Conservation (phyloP, 64 coral and sea anemone genomes). For the Actinia tenebrosa region DNA sequence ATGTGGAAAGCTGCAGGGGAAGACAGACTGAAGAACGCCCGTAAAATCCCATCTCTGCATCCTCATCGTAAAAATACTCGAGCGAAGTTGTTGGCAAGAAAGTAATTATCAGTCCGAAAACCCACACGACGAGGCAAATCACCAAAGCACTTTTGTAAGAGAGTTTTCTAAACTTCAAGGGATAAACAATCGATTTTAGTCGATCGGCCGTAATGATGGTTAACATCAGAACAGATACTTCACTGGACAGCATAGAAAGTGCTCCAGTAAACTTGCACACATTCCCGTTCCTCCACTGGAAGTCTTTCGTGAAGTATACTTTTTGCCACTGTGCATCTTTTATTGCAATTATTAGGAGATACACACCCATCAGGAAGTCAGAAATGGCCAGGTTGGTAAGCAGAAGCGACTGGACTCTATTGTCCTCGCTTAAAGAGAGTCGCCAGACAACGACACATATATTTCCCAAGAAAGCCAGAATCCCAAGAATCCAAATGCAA, state of each 20-base stretch:
- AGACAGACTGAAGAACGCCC: constrained; percentile 56
- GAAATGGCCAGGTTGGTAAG: constrained; percentile 52
- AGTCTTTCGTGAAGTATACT: constrained; percentile 55
- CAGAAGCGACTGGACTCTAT: constrained; percentile 38
- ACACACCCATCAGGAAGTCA: constrained; percentile 57
- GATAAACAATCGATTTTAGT: constrained; percentile 45
- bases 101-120: constrained; percentile 28
- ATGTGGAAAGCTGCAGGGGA: constrained; percentile 48
- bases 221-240: constrained; percentile 46
- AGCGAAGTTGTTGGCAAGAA: constrained; percentile 20
- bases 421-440: constrained; percentile 26
- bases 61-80: constrained; percentile 36
- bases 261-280: constrained; percentile 36
- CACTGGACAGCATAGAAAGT: constrained; percentile 49
- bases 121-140: background rate
- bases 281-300: constrained; percentile 25
- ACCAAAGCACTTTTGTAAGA: background rate
- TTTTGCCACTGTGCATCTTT: constrained; percentile 58
- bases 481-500: constrained; percentile 60
- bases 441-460: constrained; percentile 27
- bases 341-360: constrained; percentile 51
- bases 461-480: constrained; percentile 46
- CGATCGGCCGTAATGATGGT: constrained; percentile 54
- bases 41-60: constrained; percentile 28
- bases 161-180: constrained; percentile 25